A percentile compares a stretch with the other conserved stretches of the same genome.
Evolutionary conservation across 2,888 invertebrate species (phyloP).

Genomic region (Anorthoa munda): DNA sequence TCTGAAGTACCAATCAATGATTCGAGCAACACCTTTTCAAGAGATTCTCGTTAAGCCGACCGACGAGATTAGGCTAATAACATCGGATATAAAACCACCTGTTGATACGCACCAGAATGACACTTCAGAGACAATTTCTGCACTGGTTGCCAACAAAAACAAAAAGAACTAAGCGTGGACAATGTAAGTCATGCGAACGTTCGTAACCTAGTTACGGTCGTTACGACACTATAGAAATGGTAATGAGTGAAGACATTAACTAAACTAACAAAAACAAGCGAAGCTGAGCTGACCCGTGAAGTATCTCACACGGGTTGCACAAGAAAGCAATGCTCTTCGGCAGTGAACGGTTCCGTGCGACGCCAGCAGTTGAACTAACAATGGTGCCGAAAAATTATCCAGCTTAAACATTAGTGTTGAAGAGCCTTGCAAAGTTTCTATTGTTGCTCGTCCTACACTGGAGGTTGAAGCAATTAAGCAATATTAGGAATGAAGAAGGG

Average conservation of each 20-base stretch:
- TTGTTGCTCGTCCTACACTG: conserved; percentile 79
- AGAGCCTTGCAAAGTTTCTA: conserved; percentile 79
- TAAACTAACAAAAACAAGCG: conserved; percentile 74
- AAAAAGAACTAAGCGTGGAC: conserved; percentile 61
- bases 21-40: conserved; percentile 55
- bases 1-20: conserved; percentile 65
- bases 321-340: conserved; percentile 78
- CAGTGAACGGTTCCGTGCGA: conserved; percentile 83
- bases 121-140: conserved; percentile 55
- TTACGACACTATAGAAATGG: conserved; percentile 75
- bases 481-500: conserved; percentile 79
- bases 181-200: conserved; percentile 72
- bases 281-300: conserved; percentile 75
- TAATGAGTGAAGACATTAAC: conserved; percentile 76
- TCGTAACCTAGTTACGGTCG: conserved; percentile 72
- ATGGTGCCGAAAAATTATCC: conserved; percentile 78
- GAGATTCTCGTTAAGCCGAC: conserved; percentile 29
- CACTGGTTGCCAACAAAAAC: conserved; percentile 46
- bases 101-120: conserved; percentile 28
- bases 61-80: conserved; percentile 39
- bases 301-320: conserved; percentile 78
- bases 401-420: conserved; percentile 76
- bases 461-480: conserved; percentile 87
- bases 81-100: conserved; percentile 37
- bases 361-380: conserved; percentile 73